Evolutionary conservation across 2,797 vertebrate genomes (phyloP).

Genomic region (Alosa sapidissima): DNA sequence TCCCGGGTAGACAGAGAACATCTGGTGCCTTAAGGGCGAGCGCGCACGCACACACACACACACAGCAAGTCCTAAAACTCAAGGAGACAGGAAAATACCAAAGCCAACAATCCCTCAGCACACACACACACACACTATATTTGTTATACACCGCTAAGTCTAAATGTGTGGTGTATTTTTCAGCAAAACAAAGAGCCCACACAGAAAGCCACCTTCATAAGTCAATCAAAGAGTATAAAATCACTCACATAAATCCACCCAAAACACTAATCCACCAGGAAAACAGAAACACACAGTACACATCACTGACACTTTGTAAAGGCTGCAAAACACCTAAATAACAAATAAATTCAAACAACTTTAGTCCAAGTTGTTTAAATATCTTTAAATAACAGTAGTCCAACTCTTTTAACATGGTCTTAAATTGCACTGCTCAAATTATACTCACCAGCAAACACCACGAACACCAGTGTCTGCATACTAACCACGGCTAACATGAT

Average conservation of each 20-base stretch:
- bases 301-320: too few species aligned
- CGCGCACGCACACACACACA: neutral
- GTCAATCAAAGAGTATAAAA: neutral
- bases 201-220: neutral
- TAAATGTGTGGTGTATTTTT: neutral
- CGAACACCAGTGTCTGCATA: neutral
- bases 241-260: neutral
- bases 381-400: neutral
- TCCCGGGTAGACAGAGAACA: too few species aligned
- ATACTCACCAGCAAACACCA: neutral
- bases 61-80: neutral
- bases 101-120: neutral
- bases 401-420: neutral
- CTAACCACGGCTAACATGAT: neutral
- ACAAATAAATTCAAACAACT: neutral
- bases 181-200: neutral
- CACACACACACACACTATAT: neutral
- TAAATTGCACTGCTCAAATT: neutral
- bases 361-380: neutral
- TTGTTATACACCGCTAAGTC: too few species aligned
- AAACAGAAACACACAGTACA: too few species aligned
- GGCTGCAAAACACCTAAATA: neutral
- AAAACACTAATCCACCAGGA: neutral
- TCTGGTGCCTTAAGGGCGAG: neutral
- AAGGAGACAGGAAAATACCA: neutral